Conservation (phyloP, 2,888 invertebrate genomes). For the Norana najaformis region DNA sequence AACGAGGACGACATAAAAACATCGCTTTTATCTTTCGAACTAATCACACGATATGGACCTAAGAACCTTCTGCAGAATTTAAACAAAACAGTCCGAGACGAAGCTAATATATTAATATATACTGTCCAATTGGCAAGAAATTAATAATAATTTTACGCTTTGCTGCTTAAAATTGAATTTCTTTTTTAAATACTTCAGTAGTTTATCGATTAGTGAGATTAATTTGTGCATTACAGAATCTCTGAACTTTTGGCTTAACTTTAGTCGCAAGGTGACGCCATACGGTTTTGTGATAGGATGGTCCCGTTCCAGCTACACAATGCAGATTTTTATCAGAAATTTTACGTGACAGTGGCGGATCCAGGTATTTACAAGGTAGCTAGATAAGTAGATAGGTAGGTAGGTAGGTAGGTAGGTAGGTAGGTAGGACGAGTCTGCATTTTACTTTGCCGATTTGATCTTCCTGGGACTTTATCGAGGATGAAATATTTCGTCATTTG, state of each 20-base stretch:
- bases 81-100: background rate
- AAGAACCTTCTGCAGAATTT: background rate
- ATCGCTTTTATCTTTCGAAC: background rate
- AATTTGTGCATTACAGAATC: background rate
- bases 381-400: too few relatives aligned
- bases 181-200: background rate
- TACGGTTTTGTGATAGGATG: too few relatives aligned
- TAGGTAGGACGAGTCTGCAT: too few relatives aligned
- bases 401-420: too few relatives aligned
- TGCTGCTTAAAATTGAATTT: background rate
- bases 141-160: background rate
- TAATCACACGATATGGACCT: background rate
- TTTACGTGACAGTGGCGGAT: too few relatives aligned
- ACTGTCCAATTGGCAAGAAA: background rate
- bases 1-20: background rate
- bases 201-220: background rate
- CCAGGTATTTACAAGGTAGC: too few relatives aligned
- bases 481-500: too few relatives aligned
- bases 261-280: background rate
- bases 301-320: too few relatives aligned
- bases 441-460: too few relatives aligned
- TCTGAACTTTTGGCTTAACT: background rate
- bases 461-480: too few relatives aligned
- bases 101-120: background rate
- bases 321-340: too few relatives aligned